Percentiles rank a stretch among this genome's conserved stretches.
phyloP scores from a whole-genome alignment of 2,888 invertebrate species.

The Thumatha senex region DNA sequence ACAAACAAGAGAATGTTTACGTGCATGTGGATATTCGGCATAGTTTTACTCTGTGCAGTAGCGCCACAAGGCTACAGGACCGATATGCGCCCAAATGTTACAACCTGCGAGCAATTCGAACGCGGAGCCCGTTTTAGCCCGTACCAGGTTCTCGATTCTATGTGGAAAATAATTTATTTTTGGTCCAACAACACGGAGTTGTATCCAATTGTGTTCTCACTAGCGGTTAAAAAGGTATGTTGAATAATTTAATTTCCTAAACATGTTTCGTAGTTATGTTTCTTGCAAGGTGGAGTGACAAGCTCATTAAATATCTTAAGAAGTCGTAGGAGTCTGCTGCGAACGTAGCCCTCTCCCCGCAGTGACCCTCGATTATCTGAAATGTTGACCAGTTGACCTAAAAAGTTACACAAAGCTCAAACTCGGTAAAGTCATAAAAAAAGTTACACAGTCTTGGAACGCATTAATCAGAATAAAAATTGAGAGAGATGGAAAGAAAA shows the following conservation, averaged over 20 bases:
- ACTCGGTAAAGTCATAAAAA: too few relatives aligned
- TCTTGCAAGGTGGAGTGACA: too few relatives aligned
- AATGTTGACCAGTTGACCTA: too few relatives aligned
- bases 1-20: slow-evolving; percentile 57
- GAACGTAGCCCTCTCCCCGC: too few relatives aligned
- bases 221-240: slow-evolving; percentile 47
- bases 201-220: slow-evolving; percentile 57
- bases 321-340: too few relatives aligned
- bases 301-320: too few relatives aligned
- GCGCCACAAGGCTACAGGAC: not conserved
- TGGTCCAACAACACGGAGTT: slow-evolving; percentile 61
- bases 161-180: slow-evolving; percentile 72
- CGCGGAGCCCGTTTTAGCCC: slow-evolving; percentile 57
- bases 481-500: too few relatives aligned
- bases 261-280: too few relatives aligned
- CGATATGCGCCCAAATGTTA: slow-evolving; percentile 30
- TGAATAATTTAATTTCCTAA: not conserved
- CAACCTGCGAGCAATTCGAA: slow-evolving; percentile 70
- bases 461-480: too few relatives aligned
- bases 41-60: slow-evolving; percentile 48
- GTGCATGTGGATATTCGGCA: slow-evolving; percentile 53
- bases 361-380: too few relatives aligned
- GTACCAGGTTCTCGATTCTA: slow-evolving; percentile 54
- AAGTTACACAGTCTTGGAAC: too few relatives aligned
- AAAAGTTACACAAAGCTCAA: too few relatives aligned